A percentile compares a stretch with the other conserved stretches of the same genome.
These are phyloP conservation scores for Furcula furcula DNA, from an alignment of 2,888 invertebrate species.

Conservation along the genomic window DNA sequence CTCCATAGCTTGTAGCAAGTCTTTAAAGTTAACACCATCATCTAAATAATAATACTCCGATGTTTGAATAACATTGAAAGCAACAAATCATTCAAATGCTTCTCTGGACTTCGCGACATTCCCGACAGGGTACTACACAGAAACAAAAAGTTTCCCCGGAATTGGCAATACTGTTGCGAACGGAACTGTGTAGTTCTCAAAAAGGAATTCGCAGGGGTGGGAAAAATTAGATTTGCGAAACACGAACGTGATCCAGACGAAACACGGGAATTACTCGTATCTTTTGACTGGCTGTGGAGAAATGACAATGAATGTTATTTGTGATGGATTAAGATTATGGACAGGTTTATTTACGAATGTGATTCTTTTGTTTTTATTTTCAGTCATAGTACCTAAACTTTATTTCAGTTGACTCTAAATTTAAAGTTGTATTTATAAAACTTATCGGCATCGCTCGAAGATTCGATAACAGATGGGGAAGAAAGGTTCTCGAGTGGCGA, in stretches of 20 bases:
- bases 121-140: slow-evolving; percentile 4
- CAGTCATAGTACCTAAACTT: too few species aligned
- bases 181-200: slow-evolving; percentile 62
- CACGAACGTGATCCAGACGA: slow-evolving; percentile 59
- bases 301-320: background rate
- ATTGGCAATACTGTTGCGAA: slow-evolving; percentile 61
- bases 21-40: too few species aligned
- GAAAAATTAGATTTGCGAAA: slow-evolving; percentile 77
- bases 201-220: slow-evolving; percentile 61
- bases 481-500: too few species aligned
- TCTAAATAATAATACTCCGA: slow-evolving; percentile 19
- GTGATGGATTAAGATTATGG: background rate
- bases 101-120: slow-evolving; percentile 17
- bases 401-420: too few species aligned
- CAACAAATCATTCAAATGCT: too few species aligned
- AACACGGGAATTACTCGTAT: slow-evolving; percentile 11
- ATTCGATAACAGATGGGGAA: too few species aligned
- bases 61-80: too few species aligned
- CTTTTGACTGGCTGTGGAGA: background rate
- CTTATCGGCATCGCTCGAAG: too few species aligned
- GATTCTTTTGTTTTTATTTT: too few species aligned
- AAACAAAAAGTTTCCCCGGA: slow-evolving; percentile 38
- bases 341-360: background rate
- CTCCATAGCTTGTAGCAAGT: too few species aligned
- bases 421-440: too few species aligned